Conservation (phyloP, 2,888 invertebrate species). For the Antitype chi region DNA sequence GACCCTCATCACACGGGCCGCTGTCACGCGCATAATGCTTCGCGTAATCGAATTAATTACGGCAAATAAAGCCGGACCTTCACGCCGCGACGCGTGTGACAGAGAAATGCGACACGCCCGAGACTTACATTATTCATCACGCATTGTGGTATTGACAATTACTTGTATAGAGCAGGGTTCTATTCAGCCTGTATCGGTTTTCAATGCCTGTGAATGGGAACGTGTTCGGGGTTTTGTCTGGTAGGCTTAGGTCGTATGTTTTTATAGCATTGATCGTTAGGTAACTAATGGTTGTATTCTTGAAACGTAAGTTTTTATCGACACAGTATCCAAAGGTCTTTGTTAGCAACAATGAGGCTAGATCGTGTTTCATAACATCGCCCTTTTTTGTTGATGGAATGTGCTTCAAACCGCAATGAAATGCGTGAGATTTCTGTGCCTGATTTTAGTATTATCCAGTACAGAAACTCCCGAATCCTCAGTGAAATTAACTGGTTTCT, state of each 20-base stretch:
- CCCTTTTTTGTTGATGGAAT: neutral
- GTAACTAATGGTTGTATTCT: slow-evolving; percentile 49
- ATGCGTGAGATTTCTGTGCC: neutral
- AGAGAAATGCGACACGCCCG: slow-evolving; percentile 49
- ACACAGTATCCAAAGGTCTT: slow-evolving; percentile 22
- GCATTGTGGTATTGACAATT: slow-evolving; percentile 65
- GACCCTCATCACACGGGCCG: slow-evolving; percentile 72
- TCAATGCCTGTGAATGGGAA: slow-evolving; percentile 55
- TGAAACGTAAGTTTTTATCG: slow-evolving; percentile 41
- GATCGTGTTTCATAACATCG: slow-evolving; percentile 2
- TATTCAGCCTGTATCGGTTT: slow-evolving; percentile 58
- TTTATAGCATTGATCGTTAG: slow-evolving; percentile 39
- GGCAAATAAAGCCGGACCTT: slow-evolving; percentile 57
- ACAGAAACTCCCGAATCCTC: neutral
- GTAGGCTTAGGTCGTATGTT: slow-evolving; percentile 36
- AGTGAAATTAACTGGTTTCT: too few relatives aligned
- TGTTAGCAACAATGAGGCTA: slow-evolving; percentile 6
- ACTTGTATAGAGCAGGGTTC: slow-evolving; percentile 51
- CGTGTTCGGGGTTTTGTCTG: slow-evolving; percentile 52
- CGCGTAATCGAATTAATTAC: slow-evolving; percentile 69
- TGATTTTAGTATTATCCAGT: too few relatives aligned
- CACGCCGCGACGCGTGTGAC: slow-evolving; percentile 48
- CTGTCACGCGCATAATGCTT: slow-evolving; percentile 69
- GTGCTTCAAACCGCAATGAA: neutral
- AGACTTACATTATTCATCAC: slow-evolving; percentile 63